phyloP scores from a whole-genome alignment of 2,888 invertebrate species.

The Notodromas monacha region DNA sequence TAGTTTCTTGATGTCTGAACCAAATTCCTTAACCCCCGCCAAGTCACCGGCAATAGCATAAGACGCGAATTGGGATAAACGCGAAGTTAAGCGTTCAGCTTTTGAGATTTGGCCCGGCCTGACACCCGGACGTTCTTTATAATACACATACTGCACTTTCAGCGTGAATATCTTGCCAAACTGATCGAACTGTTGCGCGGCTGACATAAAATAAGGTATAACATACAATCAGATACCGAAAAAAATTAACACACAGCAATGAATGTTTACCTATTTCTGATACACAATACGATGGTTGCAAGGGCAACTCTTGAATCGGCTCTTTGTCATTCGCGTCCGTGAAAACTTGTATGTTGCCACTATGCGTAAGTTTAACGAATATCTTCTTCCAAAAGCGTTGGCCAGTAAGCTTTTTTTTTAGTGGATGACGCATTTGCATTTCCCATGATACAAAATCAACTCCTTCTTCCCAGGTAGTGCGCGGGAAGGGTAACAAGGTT shows the following conservation, averaged over 20 bases:
- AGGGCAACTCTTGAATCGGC: constrained; percentile 71
- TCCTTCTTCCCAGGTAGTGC: constrained; percentile 37
- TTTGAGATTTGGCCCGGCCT: constrained; percentile 37
- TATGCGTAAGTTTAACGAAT: constrained; percentile 47
- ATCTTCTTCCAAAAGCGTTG: constrained; percentile 92
- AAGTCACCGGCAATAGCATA: constrained; percentile 77
- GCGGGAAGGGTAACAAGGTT: constrained; percentile 65
- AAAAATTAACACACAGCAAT: not conserved
- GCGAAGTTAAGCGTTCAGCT: constrained; percentile 60
- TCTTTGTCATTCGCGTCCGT: constrained; percentile 52
- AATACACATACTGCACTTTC: constrained; percentile 83
- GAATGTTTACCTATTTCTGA: constrained; percentile 35
- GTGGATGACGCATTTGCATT: constrained; percentile 73
- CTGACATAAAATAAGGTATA: constrained; percentile 18
- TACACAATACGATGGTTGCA: constrained; percentile 76
- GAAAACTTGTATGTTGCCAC: constrained; percentile 50
- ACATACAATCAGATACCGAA: too few relatives aligned
- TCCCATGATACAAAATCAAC: constrained; percentile 34
- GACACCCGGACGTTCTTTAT: constrained; percentile 86
- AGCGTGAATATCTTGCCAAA: constrained; percentile 97
- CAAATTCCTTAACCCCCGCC: constrained; percentile 69
- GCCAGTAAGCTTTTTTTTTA: constrained; percentile 80
- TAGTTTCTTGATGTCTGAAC: constrained; percentile 61
- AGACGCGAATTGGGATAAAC: constrained; percentile 65
- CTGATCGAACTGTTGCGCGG: constrained; percentile 89